phyloP scores from a whole-genome alignment of 2,888 invertebrate genomes.

The Hanleya hanleyi region DNA sequence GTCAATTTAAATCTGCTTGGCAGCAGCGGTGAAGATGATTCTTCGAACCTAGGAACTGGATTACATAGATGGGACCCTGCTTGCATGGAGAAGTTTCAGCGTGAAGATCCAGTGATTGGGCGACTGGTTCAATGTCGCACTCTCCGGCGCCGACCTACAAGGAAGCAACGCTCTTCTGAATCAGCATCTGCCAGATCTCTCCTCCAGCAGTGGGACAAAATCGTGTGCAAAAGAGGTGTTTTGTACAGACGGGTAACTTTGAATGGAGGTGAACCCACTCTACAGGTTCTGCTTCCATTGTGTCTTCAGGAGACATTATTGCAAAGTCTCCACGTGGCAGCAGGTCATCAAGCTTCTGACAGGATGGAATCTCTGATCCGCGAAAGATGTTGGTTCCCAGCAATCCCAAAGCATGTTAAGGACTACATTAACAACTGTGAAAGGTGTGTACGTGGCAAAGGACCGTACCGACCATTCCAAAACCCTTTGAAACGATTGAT shows the following conservation, averaged over 20 bases:
- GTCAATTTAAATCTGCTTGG: too few species aligned
- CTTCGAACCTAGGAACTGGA: too few species aligned
- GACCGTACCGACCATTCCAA: background rate
- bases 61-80: background rate
- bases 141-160: background rate
- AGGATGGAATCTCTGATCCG: background rate
- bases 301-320: background rate
- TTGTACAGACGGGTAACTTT: background rate
- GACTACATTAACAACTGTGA: background rate
- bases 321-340: background rate
- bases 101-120: background rate
- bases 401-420: background rate
- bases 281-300: background rate
- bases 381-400: background rate
- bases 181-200: background rate
- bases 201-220: background rate
- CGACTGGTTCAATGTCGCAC: background rate
- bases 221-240: background rate
- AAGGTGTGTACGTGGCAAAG: constrained; percentile 4
- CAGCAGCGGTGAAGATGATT: too few species aligned
- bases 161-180: background rate
- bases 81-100: background rate
- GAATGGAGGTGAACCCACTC: background rate
- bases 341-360: constrained; percentile 10
- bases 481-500: background rate